These are phyloP conservation scores for Hippoglossus stenolepis DNA, from an alignment of 2,113 vertebrate species.

Conservation along the genomic window DNA sequence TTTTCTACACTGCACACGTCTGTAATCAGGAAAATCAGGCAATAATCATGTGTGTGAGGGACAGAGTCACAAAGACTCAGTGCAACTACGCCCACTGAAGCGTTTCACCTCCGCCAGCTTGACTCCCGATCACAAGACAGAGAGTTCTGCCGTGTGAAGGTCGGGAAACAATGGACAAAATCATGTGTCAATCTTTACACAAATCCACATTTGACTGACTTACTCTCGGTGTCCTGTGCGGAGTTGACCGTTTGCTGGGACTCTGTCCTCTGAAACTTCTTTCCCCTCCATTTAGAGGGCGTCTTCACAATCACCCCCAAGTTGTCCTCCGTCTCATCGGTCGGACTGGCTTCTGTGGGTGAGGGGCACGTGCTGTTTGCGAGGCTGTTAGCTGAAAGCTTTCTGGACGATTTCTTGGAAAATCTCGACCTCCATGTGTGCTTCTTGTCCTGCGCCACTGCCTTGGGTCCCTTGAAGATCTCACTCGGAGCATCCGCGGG, in stretches of 20 bases:
- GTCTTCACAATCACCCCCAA: conserved; percentile 20
- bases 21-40: no score
- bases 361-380: neutral
- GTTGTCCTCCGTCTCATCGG: conserved; percentile 40
- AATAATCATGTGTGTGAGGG: no score
- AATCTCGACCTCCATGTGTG: neutral
- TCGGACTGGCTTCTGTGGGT: neutral
- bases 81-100: no score
- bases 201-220: conserved; percentile 23
- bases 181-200: no score
- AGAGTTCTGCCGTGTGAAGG: no score
- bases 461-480: neutral
- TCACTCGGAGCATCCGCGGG: conserved; percentile 9
- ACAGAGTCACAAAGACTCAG: no score
- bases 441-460: conserved; percentile 25
- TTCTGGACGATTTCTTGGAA: conserved; percentile 12
- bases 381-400: conserved; percentile 14
- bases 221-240: conserved; percentile 57
- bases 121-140: no score
- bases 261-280: conserved; percentile 11
- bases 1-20: no score
- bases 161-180: no score
- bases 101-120: no score
- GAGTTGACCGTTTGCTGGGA: conserved; percentile 48
- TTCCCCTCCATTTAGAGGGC: conserved; percentile 29